Base-by-base conservation (phyloP, 2,888 invertebrate genomes). In the Lithosia quadra region DNA sequence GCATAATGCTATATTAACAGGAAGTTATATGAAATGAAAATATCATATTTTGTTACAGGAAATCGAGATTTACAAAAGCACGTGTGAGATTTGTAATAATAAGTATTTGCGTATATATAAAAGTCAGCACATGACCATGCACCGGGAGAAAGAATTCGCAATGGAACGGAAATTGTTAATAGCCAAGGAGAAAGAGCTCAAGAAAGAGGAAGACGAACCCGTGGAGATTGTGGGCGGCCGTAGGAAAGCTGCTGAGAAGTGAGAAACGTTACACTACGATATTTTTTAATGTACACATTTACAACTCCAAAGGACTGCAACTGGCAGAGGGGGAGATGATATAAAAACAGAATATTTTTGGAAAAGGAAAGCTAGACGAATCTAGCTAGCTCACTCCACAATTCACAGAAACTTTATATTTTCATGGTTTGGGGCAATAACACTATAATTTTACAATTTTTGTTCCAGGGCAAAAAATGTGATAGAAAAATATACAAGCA, bases 101-200 rank as follows among this genome's bases (percentile, higher is more conserved):
- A 92, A 77, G 88, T 95, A 86, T 81, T 87, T 88, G 86, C 95
- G 96, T 39, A 93, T 96, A 64, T 96, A 97, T 74, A 90, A 96
- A 82, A 93, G 92, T 63, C 93, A 95, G 64, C 97, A 97, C 80
- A 94, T 96, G 85, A 88, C 92, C 65, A 77, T 85, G 75, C 96
- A 96, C 75, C 88, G 80, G 24, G 91, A 93, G 61, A 84, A 91
- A 67, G 87, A 85, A 57, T 68, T 75, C 7, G 79, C 79, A 0
- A 79, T 74, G 59, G 84, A 86, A 65, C 80, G 81, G 9, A 88
- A 83, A 74, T 21, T 76, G 9, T 63, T 75, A 43, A 63, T 63
- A 33, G 74, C 79, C 34, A 74, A 78, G 55, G 82, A 84, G 56
- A 83, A 79, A 43, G 72, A 78, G 24, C 73, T 79, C 2, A 81